Evolutionary conservation across 2,113 vertebrate genomes (phyloP).

Genomic region (Erythrolamprus reginae): DNA sequence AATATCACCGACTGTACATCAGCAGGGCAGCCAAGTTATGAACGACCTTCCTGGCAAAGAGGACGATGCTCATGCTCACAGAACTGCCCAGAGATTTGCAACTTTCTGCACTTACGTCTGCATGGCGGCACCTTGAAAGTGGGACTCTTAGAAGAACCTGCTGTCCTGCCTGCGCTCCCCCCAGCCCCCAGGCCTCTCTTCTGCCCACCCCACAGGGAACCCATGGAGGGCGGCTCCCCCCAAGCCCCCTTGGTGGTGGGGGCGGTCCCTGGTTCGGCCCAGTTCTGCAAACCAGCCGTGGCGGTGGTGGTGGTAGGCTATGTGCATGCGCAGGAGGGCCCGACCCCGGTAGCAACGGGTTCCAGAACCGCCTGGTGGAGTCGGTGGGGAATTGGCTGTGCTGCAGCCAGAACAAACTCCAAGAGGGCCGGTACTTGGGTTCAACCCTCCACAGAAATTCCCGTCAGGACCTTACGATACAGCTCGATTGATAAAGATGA

Average conservation of each 20-base stretch:
- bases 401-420: background rate
- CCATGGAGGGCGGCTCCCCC: background rate
- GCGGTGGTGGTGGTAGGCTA: no score
- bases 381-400: background rate
- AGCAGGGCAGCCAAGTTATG: conserved; percentile 95
- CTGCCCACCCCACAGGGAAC: background rate
- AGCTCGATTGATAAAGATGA: background rate
- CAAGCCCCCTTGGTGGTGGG: no score
- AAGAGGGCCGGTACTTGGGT: no score
- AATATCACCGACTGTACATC: conserved; percentile 99
- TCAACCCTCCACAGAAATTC: background rate
- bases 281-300: no score
- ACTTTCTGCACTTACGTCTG: conserved; percentile 86
- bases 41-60: conserved; percentile 98
- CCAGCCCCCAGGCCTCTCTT: background rate
- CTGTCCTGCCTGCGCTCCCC: conserved; percentile 55
- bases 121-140: conserved; percentile 87
- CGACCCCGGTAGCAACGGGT: no score
- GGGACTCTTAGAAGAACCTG: conserved; percentile 73
- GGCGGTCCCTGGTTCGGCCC: no score
- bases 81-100: conserved; percentile 91
- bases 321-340: no score
- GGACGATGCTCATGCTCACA: conserved; percentile 94
- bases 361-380: no score
- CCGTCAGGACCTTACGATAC: background rate